Percentiles rank a stretch among this genome's conserved stretches.
Evolutionary conservation across 2,113 vertebrate genomes (phyloP).

Genomic region (Clupea harengus): DNA sequence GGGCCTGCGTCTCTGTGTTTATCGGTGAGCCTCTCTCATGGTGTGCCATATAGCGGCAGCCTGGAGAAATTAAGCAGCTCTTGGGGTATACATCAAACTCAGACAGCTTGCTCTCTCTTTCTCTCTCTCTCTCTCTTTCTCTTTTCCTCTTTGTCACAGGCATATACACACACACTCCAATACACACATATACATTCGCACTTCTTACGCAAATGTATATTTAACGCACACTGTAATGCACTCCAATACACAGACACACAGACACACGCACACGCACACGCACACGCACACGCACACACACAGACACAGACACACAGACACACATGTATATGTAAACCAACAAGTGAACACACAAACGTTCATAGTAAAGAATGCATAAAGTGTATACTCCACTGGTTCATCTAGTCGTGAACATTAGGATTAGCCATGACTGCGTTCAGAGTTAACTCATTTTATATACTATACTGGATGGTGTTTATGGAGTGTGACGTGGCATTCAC

Average conservation of each 20-base stretch:
- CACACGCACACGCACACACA: not conserved
- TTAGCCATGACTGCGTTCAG: not conserved
- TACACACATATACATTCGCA: not conserved
- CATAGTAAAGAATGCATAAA: too few species aligned
- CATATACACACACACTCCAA: not conserved
- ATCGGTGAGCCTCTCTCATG: constrained; percentile 59
- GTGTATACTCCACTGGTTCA: not conserved
- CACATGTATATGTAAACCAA: not conserved
- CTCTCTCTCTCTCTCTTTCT: constrained; percentile 32
- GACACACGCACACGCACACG: constrained; percentile 1
- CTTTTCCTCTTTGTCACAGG: not conserved
- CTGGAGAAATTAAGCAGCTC: constrained; percentile 70
- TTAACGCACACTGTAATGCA: not conserved
- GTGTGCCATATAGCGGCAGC: constrained; percentile 66
- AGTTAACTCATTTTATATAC: too few species aligned
- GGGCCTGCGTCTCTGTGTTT: constrained; percentile 59
- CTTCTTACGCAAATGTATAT: not conserved
- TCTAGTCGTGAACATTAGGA: not conserved
- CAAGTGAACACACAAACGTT: not conserved
- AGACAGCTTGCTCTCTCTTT: constrained; percentile 64
- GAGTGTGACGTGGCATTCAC: not conserved
- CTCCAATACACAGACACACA: not conserved
- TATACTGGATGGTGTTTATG: too few species aligned
- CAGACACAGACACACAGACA: not conserved
- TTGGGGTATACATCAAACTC: constrained; percentile 73